Evolutionary conservation across 1,140 invertebrate genomes (phyloP), one percentile per base, ranked within the genome.

Genomic region (Fopius arisanus): DNA sequence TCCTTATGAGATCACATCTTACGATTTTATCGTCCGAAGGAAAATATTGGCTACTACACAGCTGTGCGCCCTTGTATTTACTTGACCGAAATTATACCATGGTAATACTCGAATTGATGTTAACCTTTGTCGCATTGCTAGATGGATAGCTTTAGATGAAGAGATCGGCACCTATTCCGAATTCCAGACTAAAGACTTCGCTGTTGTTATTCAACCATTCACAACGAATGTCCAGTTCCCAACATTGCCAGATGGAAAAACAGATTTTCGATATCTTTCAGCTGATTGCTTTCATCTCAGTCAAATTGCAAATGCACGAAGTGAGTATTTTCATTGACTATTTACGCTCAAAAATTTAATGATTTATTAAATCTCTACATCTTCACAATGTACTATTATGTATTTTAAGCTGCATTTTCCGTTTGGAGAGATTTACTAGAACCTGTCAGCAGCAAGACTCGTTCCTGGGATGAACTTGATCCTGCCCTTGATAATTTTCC

Each of bases 171-270:
- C 54, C 40, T 28, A 59, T 33, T 16, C 37, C 62, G 3, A 67
- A 0, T 40, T 37, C 10, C 63, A 70, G n/a, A 73, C 66, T 31
- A 40, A 73, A 74, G 91, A 92, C 78, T 92, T 92, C 79, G 91
- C 91, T 0, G 91, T 92, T 3, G 90, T 92, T 10, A 75, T 90
- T n/a, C 92, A 92, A 79, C 91, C 91, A 12, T 90, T 89, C 59
- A 88, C 88, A 63, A 88, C 89, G 4, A 72, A 78, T 54, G 59
- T 67, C 0, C 65, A 72, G 63, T 66, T 70, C 6, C 51, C 65
- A 21, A 54, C 26, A 40, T 54, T 70, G n/a, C 41, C 67, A 43
- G 88, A 90, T 72, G 78, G 88, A 33, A 83, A 79, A 4, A 90
- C 86, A 73, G 88, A 59, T 59, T 59, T 59, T 59, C 54, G 54